Base-by-base conservation (phyloP, 2,797 vertebrate genomes). In the Falco cherrug region DNA sequence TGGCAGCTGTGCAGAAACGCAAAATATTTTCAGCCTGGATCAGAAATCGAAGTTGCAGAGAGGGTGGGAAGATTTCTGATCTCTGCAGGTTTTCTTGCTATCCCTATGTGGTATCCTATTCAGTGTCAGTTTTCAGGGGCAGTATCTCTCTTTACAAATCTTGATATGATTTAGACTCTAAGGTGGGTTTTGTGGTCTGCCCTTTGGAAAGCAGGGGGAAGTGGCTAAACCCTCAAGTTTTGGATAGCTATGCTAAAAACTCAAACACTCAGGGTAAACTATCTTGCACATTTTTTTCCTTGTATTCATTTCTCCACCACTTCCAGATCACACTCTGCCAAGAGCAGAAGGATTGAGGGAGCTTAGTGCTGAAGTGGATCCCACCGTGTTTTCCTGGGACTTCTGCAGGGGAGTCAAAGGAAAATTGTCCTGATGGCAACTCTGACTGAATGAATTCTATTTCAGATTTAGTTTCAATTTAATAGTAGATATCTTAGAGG, bases 201-300 rank as follows among this genome's bases (percentile, higher is more conserved):
- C 6, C 21, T 41, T 81, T n/a, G 25, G 53, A 90, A 80, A 73
- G 24, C 35, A 43, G 39, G 2, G 2, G 3, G 4, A 64, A 56
- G 6, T 10, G 8, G 6, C 21, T 70, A 59, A 88, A 67, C 4
- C 2, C 14, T 77, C 35, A 54, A 24, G 20, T 43, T 90, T 74
- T 15, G 0, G n/a, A 4, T 68, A 37, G 31, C 3, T 41, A 22
- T 0, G 0, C 14, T 53, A 65, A 87, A 83, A 78, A 9, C 9
- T 54, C 22, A 56, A 60, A 24, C 16, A 24, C 5, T 48, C 35
- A 45, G 41, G 37, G 18, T 50, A 76, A 84, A 85, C 2, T 2
- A 16, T 5, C 7, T 54, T 74, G 24, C 7, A 33, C 3, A 28
- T 5, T 47, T 70, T 57, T 86, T 25, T 3, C 12, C 6, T 48